Evolutionary conservation across 2,888 invertebrate species (phyloP).

Genomic region (Nomada goodeniana): DNA sequence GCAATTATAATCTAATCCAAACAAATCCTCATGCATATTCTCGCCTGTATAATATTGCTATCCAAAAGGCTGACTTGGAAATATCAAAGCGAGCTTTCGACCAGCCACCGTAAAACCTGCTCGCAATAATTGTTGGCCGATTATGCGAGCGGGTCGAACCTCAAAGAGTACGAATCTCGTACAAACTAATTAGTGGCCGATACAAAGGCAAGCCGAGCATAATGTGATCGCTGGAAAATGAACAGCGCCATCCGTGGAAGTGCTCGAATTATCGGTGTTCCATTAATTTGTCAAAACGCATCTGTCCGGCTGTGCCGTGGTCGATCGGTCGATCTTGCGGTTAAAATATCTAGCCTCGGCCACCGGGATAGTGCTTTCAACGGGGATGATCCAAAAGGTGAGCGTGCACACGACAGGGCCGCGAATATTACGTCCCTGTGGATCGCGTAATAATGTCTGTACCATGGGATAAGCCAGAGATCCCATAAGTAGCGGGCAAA

Average conservation of each 20-base stretch:
- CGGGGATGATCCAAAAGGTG: conserved; percentile 58
- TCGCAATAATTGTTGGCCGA: conserved; percentile 50
- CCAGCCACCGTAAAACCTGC: conserved; percentile 3
- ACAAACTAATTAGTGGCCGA: conserved; percentile 58
- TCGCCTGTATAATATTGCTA: too few relatives aligned
- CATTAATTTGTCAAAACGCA: conserved; percentile 65
- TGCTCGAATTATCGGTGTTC: conserved; percentile 59
- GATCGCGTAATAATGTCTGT: conserved; percentile 60
- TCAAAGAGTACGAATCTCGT: conserved; percentile 47
- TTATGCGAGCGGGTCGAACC: conserved; percentile 10
- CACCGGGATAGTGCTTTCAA: conserved; percentile 19
- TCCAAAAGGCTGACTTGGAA: too few relatives aligned
- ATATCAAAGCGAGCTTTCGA: neutral
- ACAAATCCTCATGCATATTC: too few relatives aligned
- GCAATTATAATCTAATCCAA: too few relatives aligned
- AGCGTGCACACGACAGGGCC: conserved; percentile 32
- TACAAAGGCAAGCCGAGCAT: conserved; percentile 56
- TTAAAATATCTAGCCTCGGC: conserved; percentile 18
- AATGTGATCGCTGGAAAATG: conserved; percentile 60
- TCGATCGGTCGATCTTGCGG: conserved; percentile 32
- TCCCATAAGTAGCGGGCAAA: conserved; percentile 49
- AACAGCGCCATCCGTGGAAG: conserved; percentile 51
- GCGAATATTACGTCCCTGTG: conserved; percentile 47
- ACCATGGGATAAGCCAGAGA: conserved; percentile 55
- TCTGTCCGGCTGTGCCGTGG: conserved; percentile 20